Evolutionary conservation across 2,113 vertebrate species (phyloP).

Genomic region (Rhinoderma darwinii): DNA sequence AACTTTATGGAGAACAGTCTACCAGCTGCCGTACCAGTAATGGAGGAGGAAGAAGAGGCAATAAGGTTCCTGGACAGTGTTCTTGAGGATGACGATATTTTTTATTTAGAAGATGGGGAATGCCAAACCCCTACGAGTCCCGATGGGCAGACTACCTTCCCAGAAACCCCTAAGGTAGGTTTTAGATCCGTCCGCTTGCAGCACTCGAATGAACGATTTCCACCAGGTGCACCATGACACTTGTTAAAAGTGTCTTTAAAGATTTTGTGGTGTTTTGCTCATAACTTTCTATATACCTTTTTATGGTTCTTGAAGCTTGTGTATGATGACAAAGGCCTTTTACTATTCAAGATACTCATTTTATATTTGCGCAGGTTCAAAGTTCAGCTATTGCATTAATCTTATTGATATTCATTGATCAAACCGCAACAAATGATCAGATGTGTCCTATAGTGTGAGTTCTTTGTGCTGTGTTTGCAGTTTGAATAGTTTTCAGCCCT

Average conservation of each 20-base stretch:
- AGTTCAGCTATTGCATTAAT: neutral
- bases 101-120: slow-evolving; percentile 84
- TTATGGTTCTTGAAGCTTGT: neutral
- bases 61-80: slow-evolving; percentile 92
- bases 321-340: neutral
- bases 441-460: neutral
- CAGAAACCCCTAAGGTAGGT: slow-evolving; percentile 85
- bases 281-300: neutral
- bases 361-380: neutral
- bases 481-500: neutral
- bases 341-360: neutral
- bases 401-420: neutral
- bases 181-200: neutral
- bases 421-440: neutral
- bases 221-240: too few relatives aligned
- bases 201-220: neutral
- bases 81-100: slow-evolving; percentile 87
- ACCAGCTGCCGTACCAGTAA: slow-evolving; percentile 65
- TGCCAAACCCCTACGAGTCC: slow-evolving; percentile 80
- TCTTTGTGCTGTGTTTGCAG: neutral
- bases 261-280: neutral
- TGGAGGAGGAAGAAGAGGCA: slow-evolving; percentile 87
- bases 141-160: slow-evolving; percentile 72
- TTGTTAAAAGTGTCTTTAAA: neutral
- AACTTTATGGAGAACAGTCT: slow-evolving; percentile 65